Base-by-base conservation (phyloP, 2,888 invertebrate genomes). In the Phortica okadai region DNA sequence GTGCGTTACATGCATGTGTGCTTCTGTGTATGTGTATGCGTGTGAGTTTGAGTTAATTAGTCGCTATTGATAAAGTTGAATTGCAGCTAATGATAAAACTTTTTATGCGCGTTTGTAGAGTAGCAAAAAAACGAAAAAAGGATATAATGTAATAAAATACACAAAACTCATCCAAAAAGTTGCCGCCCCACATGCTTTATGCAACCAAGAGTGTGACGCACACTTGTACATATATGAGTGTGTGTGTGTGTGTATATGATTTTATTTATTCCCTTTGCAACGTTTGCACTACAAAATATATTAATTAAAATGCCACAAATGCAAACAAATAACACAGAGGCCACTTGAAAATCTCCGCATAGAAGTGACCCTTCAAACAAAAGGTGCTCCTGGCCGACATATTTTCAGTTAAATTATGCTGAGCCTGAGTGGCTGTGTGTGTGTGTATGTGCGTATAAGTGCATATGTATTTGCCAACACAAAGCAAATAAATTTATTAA, bases 241-340 rank as follows among this genome's bases (percentile, higher is more conserved):
- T 66, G 14, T 41, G 33, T 41, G 66, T 42, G 5, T 74, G 44
- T 44, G 59, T 44, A 8, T 11, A 8, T 11, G 41, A 6, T 58
- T 54, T 42, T 54, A 14, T 58, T 74, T 45, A 14, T 2, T 50
- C 8, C 16, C 62, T 73, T 45, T 70, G 50, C 14, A 62, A 77
- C 56, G 73, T 66, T 72, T 64, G 67, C 59, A 73, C 66, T 79
- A 74, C 64, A 62, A 62, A 73, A 80, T 75, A 82, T 83, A 86
- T 87, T 85, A 85, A 85, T 85, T 85, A 87, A 85, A 84, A 82
- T 79, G 81, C 87, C 86, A 82, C 84, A 87, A 79, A 84, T 83
- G 78, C 77, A 73, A 50, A 44, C 74, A 72, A 56, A 77, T 64
- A 76, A 77, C 73, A 6, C 74, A 66, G 50, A 8, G 14, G 50